Evolutionary conservation across 2,113 vertebrate genomes (phyloP).

Genomic region (Saguinus midas): DNA sequence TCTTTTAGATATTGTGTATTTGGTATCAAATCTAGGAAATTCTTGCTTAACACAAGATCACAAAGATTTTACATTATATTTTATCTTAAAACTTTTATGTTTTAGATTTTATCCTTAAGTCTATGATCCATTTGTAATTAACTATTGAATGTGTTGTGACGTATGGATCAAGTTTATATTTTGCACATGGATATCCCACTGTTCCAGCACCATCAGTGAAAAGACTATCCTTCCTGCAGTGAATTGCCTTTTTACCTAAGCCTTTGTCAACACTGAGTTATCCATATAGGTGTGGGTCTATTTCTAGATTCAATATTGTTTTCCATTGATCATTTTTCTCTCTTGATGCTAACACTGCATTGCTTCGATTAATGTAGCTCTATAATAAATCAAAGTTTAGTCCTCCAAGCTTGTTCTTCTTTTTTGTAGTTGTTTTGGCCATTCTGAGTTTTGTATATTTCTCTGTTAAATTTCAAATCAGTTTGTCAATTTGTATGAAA

Average conservation of each 20-base stretch:
- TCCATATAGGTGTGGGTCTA: not conserved
- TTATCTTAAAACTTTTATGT: not conserved
- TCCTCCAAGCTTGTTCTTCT: not conserved
- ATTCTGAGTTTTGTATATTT: constrained; percentile 15
- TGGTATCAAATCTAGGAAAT: not conserved
- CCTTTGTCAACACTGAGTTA: not conserved
- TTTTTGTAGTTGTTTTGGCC: not conserved
- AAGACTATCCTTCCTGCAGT: not conserved
- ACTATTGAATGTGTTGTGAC: not conserved
- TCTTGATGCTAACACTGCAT: not conserved
- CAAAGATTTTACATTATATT: not conserved
- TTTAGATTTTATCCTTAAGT: not conserved
- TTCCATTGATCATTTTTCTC: not conserved
- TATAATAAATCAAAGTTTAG: not conserved
- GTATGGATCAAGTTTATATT: not conserved
- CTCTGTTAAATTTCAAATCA: constrained; percentile 5
- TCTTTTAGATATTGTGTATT: not conserved
- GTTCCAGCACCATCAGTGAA: not conserved
- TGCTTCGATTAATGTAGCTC: not conserved
- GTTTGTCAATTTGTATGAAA: not conserved
- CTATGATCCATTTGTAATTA: constrained; percentile 2
- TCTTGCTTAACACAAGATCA: not conserved
- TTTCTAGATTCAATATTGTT: not conserved
- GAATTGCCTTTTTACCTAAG: not conserved
- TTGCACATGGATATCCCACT: not conserved